Evolutionary conservation across 1,140 invertebrate species (phyloP).

Genomic region (Streblospio benedicti): DNA sequence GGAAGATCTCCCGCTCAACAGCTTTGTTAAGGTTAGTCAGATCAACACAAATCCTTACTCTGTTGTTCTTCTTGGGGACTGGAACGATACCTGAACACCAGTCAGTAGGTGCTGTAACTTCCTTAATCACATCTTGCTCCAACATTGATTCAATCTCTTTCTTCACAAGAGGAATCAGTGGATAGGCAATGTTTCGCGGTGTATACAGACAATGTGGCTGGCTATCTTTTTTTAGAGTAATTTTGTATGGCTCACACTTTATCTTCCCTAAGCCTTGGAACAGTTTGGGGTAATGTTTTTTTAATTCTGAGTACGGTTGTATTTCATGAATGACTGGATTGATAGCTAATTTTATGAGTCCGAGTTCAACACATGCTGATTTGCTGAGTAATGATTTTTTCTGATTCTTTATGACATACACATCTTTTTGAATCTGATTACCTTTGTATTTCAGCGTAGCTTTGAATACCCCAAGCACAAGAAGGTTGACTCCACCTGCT

Average conservation of each 20-base stretch:
- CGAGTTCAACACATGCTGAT: no score
- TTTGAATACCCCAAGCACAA: no score
- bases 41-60: constrained; percentile 16
- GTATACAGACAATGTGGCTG: constrained; percentile 3
- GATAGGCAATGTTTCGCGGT: constrained; percentile 8
- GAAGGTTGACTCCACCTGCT: no score
- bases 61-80: constrained; percentile 12
- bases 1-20: constrained; percentile 10
- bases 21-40: constrained; percentile 9
- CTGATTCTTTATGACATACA: no score
- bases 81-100: constrained; percentile 15
- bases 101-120: constrained; percentile 25
- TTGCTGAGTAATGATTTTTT: no score
- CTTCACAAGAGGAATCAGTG: constrained; percentile 19
- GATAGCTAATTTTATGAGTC: no score
- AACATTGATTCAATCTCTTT: constrained; percentile 23
- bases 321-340: no score
- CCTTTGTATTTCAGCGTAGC: no score
- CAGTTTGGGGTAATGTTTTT: no score
- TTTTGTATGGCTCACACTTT: background rate
- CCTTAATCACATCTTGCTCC: constrained; percentile 18
- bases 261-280: background rate
- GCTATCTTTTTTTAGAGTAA: background rate
- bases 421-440: no score
- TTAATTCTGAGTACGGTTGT: no score